Evolutionary conservation across 2,113 vertebrate species (phyloP), one percentile per base, ranked within the genome.

Genomic region (Rhagologus leucostigma): DNA sequence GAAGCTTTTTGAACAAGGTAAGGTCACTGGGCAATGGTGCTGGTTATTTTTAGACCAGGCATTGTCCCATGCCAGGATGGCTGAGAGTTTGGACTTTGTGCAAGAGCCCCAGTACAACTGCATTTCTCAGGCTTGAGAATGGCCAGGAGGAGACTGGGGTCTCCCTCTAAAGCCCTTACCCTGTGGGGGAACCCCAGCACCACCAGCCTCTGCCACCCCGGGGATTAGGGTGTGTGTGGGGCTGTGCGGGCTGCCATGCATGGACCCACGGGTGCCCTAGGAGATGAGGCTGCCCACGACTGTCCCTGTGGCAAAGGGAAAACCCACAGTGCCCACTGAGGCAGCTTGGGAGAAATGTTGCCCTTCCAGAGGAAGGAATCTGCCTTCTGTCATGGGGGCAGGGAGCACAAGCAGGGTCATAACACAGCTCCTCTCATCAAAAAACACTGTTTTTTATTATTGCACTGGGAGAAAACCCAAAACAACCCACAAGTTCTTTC

Each of bases 401-500:
- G 33, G 30, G 33, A 76, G 19, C 33, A 55, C 23, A 77, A 83
- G n/a, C 11, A 79, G 47, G 50, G 82, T 89, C 14, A 17, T 55
- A 74, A 80, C 32, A 74, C 30, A 49, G 14, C 42, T 76, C 32
- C 44, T 81, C 37, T 89, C 63, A 64, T 60, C 11, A 77, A 50
- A 95, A 97, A 74, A 33, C 1, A 0, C 10, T 59, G 44, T 42
- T 39, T 79, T 98, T 98, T 97, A 97, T 98, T 97, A 96, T 62
- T 29, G 22, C 64, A 50, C 85, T 75, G 77, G 63, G 46, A 20
- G 57, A 94, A 63, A 93, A 41, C 6, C 10, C 30, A 19, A 73
- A 67, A 42, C 10, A 52, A 41, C 4, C 35, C 37, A 49, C 0
- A 11, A 82, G 27, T 94, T 96, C 46, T 91, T 95, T 90, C 87